Conservation (phyloP, 2,888 invertebrate species). For the Brachyptera risi region DNA sequence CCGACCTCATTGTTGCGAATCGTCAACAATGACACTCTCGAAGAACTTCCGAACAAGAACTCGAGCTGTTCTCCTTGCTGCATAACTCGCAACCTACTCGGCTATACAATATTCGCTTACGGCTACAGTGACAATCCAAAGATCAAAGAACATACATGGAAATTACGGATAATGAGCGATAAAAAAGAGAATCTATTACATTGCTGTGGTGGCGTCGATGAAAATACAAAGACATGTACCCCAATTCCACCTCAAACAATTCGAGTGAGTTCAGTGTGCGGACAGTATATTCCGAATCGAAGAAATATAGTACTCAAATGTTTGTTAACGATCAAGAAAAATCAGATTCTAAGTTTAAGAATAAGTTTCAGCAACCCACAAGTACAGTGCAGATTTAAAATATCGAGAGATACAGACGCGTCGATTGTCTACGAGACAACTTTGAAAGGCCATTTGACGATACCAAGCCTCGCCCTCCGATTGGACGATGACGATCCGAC, state of each 20-base stretch:
- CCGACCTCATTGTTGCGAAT: conserved; percentile 35
- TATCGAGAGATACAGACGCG: neutral
- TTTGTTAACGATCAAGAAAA: neutral
- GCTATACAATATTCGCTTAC: conserved; percentile 39
- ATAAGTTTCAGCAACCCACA: neutral
- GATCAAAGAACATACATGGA: conserved; percentile 36
- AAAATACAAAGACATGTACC: neutral
- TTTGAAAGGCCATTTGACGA: neutral
- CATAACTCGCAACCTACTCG: conserved; percentile 24
- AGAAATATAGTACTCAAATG: neutral
- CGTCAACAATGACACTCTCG: conserved; percentile 37
- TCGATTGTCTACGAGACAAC: neutral
- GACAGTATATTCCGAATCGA: conserved; percentile 17
- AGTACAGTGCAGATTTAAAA: neutral
- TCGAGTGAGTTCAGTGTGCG: neutral
- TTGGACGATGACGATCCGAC: neutral
- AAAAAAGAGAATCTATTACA: conserved; percentile 29
- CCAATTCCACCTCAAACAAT: neutral
- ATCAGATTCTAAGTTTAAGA: neutral
- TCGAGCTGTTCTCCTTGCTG: conserved; percentile 34
- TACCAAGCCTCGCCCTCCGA: neutral
- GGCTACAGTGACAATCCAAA: conserved; percentile 33
- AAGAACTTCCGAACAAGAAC: conserved; percentile 34
- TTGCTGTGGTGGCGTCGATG: neutral
- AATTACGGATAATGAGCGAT: conserved; percentile 35